Evolutionary conservation across 2,888 invertebrate genomes (phyloP).

Genomic region (Zaprionus obscuricornis): DNA sequence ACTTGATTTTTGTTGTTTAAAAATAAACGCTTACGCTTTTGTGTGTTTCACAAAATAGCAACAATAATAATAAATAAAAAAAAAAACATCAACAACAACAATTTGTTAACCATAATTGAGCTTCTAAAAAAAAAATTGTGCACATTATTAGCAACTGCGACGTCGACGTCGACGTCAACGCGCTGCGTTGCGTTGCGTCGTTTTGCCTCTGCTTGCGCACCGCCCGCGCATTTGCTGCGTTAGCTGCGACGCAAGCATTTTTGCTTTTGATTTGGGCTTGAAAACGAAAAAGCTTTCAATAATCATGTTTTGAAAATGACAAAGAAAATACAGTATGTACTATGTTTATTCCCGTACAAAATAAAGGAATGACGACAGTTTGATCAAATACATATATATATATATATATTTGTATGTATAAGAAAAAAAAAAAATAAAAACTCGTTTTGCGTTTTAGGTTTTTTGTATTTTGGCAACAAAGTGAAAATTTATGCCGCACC

Average conservation of each 20-base stretch:
- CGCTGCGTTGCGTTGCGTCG: too few species aligned
- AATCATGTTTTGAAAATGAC: constrained; percentile 28
- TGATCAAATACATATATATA: too few species aligned
- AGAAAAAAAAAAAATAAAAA: constrained; percentile 39
- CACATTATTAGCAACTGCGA: constrained; percentile 50
- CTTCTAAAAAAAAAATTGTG: constrained; percentile 60
- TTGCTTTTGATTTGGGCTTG: too few species aligned
- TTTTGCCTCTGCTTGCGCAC: constrained; percentile 6
- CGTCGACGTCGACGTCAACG: constrained; percentile 9
- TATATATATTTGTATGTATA: too few species aligned
- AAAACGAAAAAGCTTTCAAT: not conserved
- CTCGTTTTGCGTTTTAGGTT: constrained; percentile 50
- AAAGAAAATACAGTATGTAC: too few species aligned
- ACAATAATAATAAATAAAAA: constrained; percentile 27
- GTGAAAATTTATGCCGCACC: constrained; percentile 70
- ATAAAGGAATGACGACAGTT: constrained; percentile 42
- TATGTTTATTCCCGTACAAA: constrained; percentile 48
- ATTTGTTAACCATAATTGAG: constrained; percentile 60
- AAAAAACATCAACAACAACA: constrained; percentile 23
- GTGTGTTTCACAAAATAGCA: constrained; percentile 47
- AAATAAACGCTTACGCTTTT: constrained; percentile 67
- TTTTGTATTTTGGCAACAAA: constrained; percentile 62
- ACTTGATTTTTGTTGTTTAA: constrained; percentile 71
- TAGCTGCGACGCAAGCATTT: too few species aligned
- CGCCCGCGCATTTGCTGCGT: constrained; percentile 9